Evolutionary conservation across 2,797 vertebrate genomes (phyloP).

Genomic region (Potorous gilbertii): DNA sequence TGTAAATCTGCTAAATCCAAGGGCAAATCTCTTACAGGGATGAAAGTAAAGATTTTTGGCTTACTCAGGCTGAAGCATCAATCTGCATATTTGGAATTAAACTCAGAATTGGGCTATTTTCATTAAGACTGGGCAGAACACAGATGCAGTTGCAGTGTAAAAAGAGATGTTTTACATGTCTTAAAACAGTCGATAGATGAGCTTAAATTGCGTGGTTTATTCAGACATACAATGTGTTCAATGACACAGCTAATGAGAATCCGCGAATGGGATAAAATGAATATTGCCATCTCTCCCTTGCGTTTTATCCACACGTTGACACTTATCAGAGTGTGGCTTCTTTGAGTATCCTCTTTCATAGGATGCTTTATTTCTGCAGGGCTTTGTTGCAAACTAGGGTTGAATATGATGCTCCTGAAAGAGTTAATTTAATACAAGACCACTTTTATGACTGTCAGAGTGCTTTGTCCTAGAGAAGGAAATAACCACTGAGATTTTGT

Average conservation of each 20-base stretch:
- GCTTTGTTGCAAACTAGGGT: background rate
- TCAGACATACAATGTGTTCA: background rate
- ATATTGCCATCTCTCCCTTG: background rate
- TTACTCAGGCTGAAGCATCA: conserved; percentile 55
- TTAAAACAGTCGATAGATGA: conserved; percentile 26
- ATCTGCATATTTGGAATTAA: conserved; percentile 73
- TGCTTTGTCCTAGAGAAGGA: background rate
- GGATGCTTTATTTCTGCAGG: background rate
- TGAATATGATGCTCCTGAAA: conserved; percentile 4
- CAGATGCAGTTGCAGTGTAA: conserved; percentile 59
- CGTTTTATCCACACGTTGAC: background rate
- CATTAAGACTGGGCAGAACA: conserved; percentile 50
- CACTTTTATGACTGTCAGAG: background rate
- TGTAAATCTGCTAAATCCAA: conserved; percentile 79
- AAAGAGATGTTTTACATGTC: conserved; percentile 53
- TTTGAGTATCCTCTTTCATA: conserved; percentile 2
- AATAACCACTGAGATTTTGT: conserved; percentile 3
- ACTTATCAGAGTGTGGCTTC: conserved; percentile 31
- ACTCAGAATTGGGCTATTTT: conserved; percentile 70
- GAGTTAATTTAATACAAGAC: conserved; percentile 1
- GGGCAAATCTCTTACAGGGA: conserved; percentile 65
- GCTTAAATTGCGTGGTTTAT: conserved; percentile 44
- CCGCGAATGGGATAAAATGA: conserved; percentile 13
- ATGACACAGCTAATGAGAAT: conserved; percentile 39
- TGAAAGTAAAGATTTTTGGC: conserved; percentile 66